phyloP scores from a whole-genome alignment of 2,797 vertebrate species.

The Rachycentron canadum region DNA sequence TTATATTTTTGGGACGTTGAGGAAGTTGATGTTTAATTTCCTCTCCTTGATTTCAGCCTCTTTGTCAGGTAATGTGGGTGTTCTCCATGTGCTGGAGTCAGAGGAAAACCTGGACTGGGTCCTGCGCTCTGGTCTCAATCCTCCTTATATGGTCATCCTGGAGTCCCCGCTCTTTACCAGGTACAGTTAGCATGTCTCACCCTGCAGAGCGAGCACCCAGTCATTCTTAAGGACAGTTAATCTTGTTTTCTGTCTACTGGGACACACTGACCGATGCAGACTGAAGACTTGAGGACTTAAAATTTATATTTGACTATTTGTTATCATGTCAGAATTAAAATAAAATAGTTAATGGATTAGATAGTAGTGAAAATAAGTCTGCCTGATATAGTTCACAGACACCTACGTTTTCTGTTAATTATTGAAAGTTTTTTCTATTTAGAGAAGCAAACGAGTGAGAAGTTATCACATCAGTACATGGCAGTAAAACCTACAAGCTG shows the following conservation, averaged over 20 bases:
- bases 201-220: conserved; percentile 6
- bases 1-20: too few species aligned
- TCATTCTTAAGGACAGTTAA: background rate
- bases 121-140: conserved; percentile 86
- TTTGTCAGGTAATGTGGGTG: conserved; percentile 92
- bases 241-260: background rate
- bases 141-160: conserved; percentile 94
- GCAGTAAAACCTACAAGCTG: background rate
- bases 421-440: background rate
- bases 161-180: conserved; percentile 89
- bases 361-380: background rate
- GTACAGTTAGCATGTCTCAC: conserved; percentile 72
- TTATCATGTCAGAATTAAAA: background rate
- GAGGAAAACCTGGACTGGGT: conserved; percentile 91
- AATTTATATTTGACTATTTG: background rate
- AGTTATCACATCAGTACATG: background rate
- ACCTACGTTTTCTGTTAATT: background rate
- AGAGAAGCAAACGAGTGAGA: background rate
- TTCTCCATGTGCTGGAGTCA: conserved; percentile 92
- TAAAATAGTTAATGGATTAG: background rate
- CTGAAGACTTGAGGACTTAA: background rate
- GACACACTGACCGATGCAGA: background rate
- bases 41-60: conserved; percentile 84
- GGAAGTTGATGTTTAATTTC: background rate
- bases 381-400: too few species aligned